phyloP scores from a whole-genome alignment of 2,888 invertebrate species.

The Rhimphoctona megacephalus region DNA sequence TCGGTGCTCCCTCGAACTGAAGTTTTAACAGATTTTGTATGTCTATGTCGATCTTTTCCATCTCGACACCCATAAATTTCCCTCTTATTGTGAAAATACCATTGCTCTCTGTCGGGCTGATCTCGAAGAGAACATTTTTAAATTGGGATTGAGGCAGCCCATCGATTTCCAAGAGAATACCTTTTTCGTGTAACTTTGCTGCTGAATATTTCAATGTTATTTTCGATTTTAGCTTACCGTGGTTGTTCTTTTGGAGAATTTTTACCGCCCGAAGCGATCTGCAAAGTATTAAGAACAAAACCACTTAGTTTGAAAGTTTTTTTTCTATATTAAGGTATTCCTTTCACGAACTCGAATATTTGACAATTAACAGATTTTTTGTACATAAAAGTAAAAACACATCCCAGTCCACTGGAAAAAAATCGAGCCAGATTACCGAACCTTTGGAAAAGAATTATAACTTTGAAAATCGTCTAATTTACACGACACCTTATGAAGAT shows the following conservation, averaged over 20 bases:
- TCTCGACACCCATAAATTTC: conserved; percentile 91
- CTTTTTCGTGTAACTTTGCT: conserved; percentile 89
- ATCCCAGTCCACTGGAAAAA: too few relatives aligned
- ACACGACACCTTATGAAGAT: too few relatives aligned
- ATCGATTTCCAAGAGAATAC: conserved; percentile 90
- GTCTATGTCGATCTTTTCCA: conserved; percentile 90
- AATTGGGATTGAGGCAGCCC: conserved; percentile 89
- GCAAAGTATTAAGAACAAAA: conserved; percentile 71
- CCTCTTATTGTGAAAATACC: conserved; percentile 90
- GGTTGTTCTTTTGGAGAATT: conserved; percentile 76
- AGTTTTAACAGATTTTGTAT: conserved; percentile 91
- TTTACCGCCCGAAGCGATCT: conserved; percentile 87
- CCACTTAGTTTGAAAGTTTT: background rate
- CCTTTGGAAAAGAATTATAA: too few relatives aligned
- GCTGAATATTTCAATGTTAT: conserved; percentile 89
- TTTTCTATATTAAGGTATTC: too few relatives aligned
- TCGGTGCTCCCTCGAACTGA: conserved; percentile 91
- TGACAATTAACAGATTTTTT: too few relatives aligned
- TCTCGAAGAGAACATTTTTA: conserved; percentile 91
- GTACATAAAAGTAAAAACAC: too few relatives aligned
- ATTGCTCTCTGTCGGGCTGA: conserved; percentile 88
- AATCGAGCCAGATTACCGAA: too few relatives aligned
- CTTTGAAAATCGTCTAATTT: too few relatives aligned
- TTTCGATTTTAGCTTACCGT: conserved; percentile 87
- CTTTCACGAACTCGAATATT: too few relatives aligned